Conservation (phyloP, 2,113 vertebrate genomes). For the Struthio camelus region DNA sequence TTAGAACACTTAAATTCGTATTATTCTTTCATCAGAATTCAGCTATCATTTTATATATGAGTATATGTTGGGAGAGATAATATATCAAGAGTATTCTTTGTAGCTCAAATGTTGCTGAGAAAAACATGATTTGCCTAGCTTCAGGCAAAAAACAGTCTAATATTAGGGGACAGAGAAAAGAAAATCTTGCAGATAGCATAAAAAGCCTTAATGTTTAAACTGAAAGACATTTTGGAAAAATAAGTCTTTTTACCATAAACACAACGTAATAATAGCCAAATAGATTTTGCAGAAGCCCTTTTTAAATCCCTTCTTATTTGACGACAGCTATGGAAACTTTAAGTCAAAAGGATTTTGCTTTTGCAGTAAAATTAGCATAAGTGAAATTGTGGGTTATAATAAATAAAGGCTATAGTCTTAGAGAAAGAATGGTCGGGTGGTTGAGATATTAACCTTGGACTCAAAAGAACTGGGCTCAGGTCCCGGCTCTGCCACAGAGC, state of each 20-base stretch:
- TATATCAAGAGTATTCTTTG: not conserved
- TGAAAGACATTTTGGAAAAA: not conserved
- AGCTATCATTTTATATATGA: not conserved
- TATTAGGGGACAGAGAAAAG: not conserved
- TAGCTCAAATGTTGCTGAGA: not conserved
- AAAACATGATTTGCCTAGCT: not conserved
- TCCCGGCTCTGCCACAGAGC: slow-evolving; percentile 4
- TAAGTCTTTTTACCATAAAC: not conserved
- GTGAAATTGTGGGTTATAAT: not conserved
- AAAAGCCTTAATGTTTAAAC: not conserved
- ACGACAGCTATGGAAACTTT: not conserved
- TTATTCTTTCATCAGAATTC: not conserved
- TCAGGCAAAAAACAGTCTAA: not conserved
- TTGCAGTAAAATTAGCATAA: not conserved
- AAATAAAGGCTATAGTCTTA: not conserved
- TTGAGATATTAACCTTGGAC: slow-evolving; percentile 2
- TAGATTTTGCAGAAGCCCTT: not conserved
- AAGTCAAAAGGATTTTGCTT: not conserved
- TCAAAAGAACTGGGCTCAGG: not conserved
- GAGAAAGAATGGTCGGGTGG: not conserved
- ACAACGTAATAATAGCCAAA: not conserved
- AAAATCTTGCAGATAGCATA: not conserved
- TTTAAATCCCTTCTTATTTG: not conserved
- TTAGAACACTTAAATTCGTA: not conserved
- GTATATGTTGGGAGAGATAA: not conserved